Conservation (phyloP, 1,140 invertebrate species). For the Nasonia vitripennis region DNA sequence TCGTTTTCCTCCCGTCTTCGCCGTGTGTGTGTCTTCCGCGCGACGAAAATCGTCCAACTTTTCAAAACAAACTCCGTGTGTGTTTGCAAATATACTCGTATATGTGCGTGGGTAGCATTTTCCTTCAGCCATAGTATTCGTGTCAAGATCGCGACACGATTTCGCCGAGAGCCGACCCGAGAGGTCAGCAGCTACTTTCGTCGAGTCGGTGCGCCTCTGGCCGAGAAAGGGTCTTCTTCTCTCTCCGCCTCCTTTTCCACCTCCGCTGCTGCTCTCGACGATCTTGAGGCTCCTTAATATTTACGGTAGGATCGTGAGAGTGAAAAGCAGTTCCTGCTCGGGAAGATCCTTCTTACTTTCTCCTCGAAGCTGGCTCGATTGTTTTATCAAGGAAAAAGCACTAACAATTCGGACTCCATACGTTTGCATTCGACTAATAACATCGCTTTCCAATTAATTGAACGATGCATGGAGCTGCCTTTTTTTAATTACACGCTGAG, state of each 20-base stretch:
- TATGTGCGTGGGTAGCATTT: constrained; percentile 13
- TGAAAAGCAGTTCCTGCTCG: constrained; percentile 59
- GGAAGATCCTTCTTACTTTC: constrained; percentile 61
- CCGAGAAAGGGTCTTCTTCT: constrained; percentile 53
- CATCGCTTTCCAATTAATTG: constrained; percentile 28
- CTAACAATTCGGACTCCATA: background rate
- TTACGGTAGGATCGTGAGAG: constrained; percentile 60
- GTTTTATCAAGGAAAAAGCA: constrained; percentile 34
- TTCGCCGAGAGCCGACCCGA: constrained; percentile 56
- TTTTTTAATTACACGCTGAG: constrained; percentile 19
- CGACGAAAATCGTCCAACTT: constrained; percentile 20
- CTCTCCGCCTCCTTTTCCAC: constrained; percentile 50
- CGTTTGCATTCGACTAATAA: constrained; percentile 27
- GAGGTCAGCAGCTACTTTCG: constrained; percentile 64
- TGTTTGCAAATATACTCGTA: constrained; percentile 26
- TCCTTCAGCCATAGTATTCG: constrained; percentile 55
- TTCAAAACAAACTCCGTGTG: background rate
- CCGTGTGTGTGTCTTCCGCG: background rate
- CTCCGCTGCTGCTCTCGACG: background rate
- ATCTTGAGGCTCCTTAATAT: constrained; percentile 58
- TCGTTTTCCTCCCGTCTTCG: background rate
- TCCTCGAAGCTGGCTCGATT: constrained; percentile 38
- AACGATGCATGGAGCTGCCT: background rate
- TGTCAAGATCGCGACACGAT: constrained; percentile 61
- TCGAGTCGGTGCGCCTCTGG: constrained; percentile 51